These are phyloP conservation scores for Hemicordylus capensis DNA, from an alignment of 2,113 vertebrate species.

Conservation along the genomic window DNA sequence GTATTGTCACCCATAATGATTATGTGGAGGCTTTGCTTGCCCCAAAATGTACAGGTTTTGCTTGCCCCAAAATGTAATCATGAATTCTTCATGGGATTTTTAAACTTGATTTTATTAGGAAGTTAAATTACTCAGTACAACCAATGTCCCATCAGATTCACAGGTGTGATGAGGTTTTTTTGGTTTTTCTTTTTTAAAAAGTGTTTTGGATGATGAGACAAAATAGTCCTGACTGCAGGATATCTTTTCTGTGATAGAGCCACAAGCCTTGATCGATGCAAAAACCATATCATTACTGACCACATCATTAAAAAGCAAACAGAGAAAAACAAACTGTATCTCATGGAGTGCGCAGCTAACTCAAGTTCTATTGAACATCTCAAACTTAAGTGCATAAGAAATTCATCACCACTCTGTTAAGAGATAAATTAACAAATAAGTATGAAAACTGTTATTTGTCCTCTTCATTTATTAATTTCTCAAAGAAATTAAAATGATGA, in stretches of 20 bases:
- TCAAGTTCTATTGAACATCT: too few species aligned
- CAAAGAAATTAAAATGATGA: not conserved
- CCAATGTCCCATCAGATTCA: not conserved
- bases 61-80: too few species aligned
- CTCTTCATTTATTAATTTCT: not conserved
- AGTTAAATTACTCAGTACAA: not conserved
- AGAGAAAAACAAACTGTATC: too few species aligned
- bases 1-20: too few species aligned
- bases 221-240: not conserved
- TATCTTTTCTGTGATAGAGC: not conserved
- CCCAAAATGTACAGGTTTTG: too few species aligned
- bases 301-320: too few species aligned
- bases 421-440: not conserved
- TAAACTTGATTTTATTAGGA: not conserved
- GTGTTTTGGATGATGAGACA: too few species aligned
- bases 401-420: not conserved
- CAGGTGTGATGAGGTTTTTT: not conserved
- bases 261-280: not conserved
- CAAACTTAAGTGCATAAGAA: not conserved
- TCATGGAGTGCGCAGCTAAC: too few species aligned
- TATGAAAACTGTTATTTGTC: not conserved
- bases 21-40: too few species aligned
- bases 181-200: too few species aligned
- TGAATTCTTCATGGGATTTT: not conserved
- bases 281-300: not conserved